phyloP scores from a whole-genome alignment of 2,888 invertebrate species.

The Coelinius sp. region DNA sequence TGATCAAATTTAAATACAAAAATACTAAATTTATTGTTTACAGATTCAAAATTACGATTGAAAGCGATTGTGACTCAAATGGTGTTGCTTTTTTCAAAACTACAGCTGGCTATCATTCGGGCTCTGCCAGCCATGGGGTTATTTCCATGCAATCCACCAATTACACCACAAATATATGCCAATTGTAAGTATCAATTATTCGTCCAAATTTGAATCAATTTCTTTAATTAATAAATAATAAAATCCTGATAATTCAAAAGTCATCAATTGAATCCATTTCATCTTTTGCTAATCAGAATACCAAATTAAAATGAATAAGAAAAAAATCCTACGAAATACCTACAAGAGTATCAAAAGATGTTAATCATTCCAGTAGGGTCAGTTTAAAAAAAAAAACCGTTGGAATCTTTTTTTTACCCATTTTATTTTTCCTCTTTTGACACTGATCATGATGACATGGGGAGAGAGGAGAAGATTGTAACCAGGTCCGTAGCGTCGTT shows the following conservation, averaged over 20 bases:
- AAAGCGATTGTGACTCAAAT: slow-evolving; percentile 75
- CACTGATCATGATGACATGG: slow-evolving; percentile 26
- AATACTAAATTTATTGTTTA: slow-evolving; percentile 22
- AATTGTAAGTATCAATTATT: slow-evolving; percentile 73
- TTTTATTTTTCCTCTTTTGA: slow-evolving; percentile 14
- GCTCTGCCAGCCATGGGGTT: slow-evolving; percentile 73
- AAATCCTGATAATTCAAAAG: background rate
- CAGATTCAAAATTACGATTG: slow-evolving; percentile 63
- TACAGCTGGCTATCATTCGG: slow-evolving; percentile 77
- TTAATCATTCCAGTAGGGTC: slow-evolving; percentile 13
- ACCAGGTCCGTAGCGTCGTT: slow-evolving; percentile 33
- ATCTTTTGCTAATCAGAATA: background rate
- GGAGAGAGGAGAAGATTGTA: slow-evolving; percentile 25
- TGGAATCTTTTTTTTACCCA: slow-evolving; percentile 27
- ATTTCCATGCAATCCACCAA: slow-evolving; percentile 77
- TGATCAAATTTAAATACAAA: slow-evolving; percentile 18
- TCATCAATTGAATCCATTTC: background rate
- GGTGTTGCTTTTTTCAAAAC: slow-evolving; percentile 78
- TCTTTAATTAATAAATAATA: background rate
- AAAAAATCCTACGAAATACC: background rate
- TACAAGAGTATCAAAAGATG: slow-evolving; percentile 16
- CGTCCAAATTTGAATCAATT: background rate
- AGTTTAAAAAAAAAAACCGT: slow-evolving; percentile 3
- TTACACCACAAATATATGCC: slow-evolving; percentile 78
- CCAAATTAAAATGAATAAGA: background rate